Base-by-base conservation (phyloP, 2,113 vertebrate genomes). In the Aix galericulata region DNA sequence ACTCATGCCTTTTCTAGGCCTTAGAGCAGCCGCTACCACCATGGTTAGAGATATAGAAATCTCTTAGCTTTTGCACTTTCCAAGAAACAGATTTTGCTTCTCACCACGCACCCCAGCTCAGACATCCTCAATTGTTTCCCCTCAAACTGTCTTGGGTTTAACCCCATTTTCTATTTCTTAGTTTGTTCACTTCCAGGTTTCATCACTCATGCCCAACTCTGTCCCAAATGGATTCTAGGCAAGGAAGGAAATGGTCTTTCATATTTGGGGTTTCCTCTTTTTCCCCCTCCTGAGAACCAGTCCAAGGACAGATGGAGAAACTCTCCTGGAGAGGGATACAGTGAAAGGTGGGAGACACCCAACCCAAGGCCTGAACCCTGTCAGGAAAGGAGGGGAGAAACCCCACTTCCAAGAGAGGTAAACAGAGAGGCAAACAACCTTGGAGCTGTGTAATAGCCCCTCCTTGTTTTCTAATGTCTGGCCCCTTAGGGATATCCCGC, bases 401-500 rank as follows among this genome's bases (percentile, higher is more conserved):
- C 53, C 63, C 40, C 77, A 2, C 55, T 69, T 25, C 38, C 9
- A 25, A 31, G 48, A 73, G 48, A 56, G 16, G 67, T 75, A 20
- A 58, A 74, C 16, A 18, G 40, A 26, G 3, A 1, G 53, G 15
- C 69, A 11, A 64, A 58, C 13, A 50, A 16, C 11, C 15, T n/a
- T 40, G 76, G 91, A 90, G 36, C 89, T 69, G 78, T 94, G 79
- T 94, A 89, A 95, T 96, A 91, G 96, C 97, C 95, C 91, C 73
- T 88, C 91, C 82, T 91, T 86, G 95, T 79, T 96, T 97, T 73
- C 81, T 60, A 82, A 96, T 94, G 91, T 98, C 96, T 97, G 97
- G 95, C 72, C 92, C 96, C 95, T 94, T 94, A 99, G 99, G 99
- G 91, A 98, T 99, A 91, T 98, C 98, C 2, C 98, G 99, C 89